These are phyloP conservation scores for Loxodonta africana DNA, from an alignment of 2,113 vertebrate species.

Conservation along the genomic window DNA sequence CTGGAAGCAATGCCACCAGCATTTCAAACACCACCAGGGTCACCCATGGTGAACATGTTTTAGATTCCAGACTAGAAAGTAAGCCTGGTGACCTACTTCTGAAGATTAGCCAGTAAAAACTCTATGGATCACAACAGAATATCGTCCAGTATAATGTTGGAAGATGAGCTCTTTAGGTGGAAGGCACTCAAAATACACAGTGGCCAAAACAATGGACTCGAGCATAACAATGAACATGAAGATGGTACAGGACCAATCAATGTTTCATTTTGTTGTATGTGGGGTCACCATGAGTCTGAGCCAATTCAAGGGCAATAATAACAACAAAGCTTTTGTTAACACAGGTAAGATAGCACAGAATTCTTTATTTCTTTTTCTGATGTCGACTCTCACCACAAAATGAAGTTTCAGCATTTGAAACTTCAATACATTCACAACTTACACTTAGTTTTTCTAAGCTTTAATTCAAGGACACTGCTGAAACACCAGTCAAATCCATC, in stretches of 20 bases:
- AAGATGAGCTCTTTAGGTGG: neutral
- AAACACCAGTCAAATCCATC: neutral
- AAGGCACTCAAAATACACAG: neutral
- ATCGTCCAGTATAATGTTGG: neutral
- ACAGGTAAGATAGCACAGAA: neutral
- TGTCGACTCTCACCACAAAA: neutral
- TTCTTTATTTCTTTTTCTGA: neutral
- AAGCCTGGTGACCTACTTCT: neutral
- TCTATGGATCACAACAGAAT: neutral
- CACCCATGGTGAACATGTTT: neutral
- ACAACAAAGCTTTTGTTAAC: neutral
- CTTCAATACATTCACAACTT: neutral
- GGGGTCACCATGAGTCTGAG: no score
- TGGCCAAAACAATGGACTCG: neutral
- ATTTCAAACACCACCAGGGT: neutral
- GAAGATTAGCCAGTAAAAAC: neutral
- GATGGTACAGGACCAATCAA: neutral
- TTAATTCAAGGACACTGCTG: neutral
- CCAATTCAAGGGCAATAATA: neutral
- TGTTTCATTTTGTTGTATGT: neutral
- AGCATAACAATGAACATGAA: neutral
- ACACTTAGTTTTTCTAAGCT: neutral
- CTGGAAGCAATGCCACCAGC: no score
- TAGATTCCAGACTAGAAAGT: neutral
- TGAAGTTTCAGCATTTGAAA: neutral